These are phyloP conservation scores for Machimus atricapillus DNA, from an alignment of 2,888 invertebrate genomes.

Conservation along the genomic window DNA sequence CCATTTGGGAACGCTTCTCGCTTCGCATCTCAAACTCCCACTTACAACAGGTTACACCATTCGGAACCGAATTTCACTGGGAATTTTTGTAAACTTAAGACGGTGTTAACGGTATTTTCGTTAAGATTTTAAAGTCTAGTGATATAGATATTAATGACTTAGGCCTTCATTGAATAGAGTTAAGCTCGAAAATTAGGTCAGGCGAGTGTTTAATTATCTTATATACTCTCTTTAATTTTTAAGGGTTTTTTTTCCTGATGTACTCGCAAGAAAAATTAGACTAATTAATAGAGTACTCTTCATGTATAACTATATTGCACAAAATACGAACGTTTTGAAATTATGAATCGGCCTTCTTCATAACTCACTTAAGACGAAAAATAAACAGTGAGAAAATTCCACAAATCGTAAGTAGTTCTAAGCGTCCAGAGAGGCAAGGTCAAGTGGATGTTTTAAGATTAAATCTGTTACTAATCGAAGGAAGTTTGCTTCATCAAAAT, in stretches of 20 bases:
- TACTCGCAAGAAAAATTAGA: too few relatives aligned
- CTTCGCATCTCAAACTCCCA: neutral
- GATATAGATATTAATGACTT: neutral
- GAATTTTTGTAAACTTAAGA: neutral
- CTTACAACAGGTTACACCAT: neutral
- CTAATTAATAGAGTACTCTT: neutral
- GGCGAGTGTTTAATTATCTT: neutral
- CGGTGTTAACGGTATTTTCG: neutral
- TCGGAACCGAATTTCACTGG: neutral
- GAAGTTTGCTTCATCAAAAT: neutral
- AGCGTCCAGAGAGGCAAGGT: neutral
- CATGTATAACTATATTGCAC: neutral
- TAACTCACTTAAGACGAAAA: neutral
- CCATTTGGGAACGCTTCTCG: neutral
- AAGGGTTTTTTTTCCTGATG: too few relatives aligned
- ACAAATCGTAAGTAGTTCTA: neutral
- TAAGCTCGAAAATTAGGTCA: neutral
- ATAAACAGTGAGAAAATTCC: neutral
- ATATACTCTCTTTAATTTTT: neutral
- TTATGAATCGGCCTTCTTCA: neutral
- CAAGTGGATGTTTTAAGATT: neutral
- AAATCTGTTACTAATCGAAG: neutral
- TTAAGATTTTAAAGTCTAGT: neutral
- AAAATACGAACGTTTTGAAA: neutral
- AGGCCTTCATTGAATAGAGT: neutral